Evolutionary conservation across 35 echinoderm and acorn worm genomes (phyloP).

Genomic region (Lytechinus variegatus): DNA sequence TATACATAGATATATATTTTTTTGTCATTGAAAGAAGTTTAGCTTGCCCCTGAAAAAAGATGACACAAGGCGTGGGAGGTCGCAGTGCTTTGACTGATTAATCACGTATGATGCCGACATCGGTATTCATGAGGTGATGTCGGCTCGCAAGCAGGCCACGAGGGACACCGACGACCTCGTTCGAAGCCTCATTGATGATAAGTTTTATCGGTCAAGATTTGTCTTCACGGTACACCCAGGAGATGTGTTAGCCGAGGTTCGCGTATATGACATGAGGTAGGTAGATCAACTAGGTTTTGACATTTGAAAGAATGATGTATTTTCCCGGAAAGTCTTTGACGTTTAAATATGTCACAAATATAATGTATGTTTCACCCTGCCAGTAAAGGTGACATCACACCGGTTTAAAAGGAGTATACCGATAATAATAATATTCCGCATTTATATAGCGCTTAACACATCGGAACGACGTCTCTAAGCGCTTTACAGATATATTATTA

Average conservation of each 20-base stretch:
- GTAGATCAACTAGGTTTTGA: not conserved
- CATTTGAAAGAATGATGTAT: not conserved
- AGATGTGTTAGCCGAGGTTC: not conserved
- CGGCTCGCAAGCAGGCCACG: not conserved
- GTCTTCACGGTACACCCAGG: not conserved
- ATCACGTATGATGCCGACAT: not conserved
- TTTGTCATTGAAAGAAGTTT: too few species aligned
- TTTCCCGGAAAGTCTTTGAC: not conserved
- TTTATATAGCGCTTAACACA: too few species aligned
- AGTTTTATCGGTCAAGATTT: slow-evolving; percentile 12
- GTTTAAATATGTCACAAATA: not conserved
- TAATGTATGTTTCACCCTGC: too few species aligned
- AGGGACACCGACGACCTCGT: slow-evolving; percentile 5
- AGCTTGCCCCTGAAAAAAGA: not conserved
- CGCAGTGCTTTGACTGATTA: not conserved
- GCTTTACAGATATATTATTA: too few species aligned
- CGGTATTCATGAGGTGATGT: not conserved
- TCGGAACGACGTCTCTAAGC: too few species aligned
- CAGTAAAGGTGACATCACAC: too few species aligned
- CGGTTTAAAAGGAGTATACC: too few species aligned
- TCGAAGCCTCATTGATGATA: not conserved
- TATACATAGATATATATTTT: too few species aligned
- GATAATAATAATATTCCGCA: too few species aligned
- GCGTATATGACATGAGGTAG: not conserved
- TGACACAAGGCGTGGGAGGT: not conserved